Conservation (phyloP, 2,113 vertebrate species). For the Chrysochloris asiatica region DNA sequence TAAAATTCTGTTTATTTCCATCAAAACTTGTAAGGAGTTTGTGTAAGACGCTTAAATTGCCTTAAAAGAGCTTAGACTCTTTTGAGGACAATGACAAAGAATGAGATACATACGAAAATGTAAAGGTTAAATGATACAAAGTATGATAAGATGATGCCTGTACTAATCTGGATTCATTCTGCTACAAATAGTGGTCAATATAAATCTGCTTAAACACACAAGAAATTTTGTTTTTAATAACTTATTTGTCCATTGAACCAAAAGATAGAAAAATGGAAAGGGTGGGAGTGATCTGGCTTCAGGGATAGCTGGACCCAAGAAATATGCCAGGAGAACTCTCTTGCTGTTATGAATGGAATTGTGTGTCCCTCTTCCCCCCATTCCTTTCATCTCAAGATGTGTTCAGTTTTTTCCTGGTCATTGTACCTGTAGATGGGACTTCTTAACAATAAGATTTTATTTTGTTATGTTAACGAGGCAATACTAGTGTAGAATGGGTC, state of each 20-base stretch:
- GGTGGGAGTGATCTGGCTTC: background rate
- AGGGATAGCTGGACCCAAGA: background rate
- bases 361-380: too few relatives aligned
- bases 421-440: too few relatives aligned
- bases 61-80: background rate
- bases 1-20: background rate
- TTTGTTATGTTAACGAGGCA: too few relatives aligned
- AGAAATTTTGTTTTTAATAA: too few relatives aligned
- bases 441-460: too few relatives aligned
- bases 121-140: background rate
- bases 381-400: too few relatives aligned
- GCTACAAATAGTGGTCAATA: background rate
- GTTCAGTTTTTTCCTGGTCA: too few relatives aligned
- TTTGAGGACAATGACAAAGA: background rate
- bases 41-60: background rate
- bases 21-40: background rate
- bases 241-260: background rate
- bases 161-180: background rate
- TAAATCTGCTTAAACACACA: background rate
- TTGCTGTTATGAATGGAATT: background rate
- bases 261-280: background rate
- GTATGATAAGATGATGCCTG: rapidly evolving
- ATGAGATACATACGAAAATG: background rate
- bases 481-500: background rate
- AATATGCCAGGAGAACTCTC: background rate